These are phyloP conservation scores for Drosophila jambulina DNA, from an alignment of 1,140 invertebrate genomes.

Conservation along the genomic window DNA sequence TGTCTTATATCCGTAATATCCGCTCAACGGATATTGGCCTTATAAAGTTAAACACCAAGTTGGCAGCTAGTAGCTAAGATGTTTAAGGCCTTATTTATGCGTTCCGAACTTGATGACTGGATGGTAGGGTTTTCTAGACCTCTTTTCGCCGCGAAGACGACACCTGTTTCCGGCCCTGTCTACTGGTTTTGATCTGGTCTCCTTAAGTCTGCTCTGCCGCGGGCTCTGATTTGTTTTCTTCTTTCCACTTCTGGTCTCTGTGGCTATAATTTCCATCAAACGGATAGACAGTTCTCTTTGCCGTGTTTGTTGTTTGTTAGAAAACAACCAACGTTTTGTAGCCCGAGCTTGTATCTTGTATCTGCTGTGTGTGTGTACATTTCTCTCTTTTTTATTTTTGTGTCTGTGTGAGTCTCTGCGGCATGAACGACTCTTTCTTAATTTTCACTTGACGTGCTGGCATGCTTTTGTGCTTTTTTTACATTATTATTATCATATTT, in stretches of 20 bases:
- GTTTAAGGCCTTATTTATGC: constrained; percentile 39
- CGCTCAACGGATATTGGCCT: constrained; percentile 15
- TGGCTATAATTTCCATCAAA: constrained; percentile 71
- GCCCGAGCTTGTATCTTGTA: constrained; percentile 1
- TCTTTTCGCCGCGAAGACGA: constrained; percentile 52
- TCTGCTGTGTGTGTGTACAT: constrained; percentile 16
- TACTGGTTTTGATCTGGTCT: constrained; percentile 48
- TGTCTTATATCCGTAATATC: constrained; percentile 20
- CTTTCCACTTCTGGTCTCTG: constrained; percentile 19
- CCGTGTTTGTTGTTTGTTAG: constrained; percentile 37
- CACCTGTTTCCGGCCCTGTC: constrained; percentile 72
- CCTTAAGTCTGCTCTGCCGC: constrained; percentile 5
- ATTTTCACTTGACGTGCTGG: constrained; percentile 80
- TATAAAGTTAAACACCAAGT: constrained; percentile 20
- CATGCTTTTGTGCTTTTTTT: constrained; percentile 62
- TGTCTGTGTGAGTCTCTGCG: background rate
- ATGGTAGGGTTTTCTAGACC: constrained; percentile 12
- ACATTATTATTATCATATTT: constrained; percentile 83
- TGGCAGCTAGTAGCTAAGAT: constrained; percentile 4
- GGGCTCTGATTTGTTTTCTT: constrained; percentile 10
- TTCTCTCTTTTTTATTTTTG: constrained; percentile 9
- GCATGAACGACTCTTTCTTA: constrained; percentile 62
- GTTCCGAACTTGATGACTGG: constrained; percentile 3
- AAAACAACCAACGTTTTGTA: constrained; percentile 27
- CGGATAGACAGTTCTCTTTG: constrained; percentile 44